Evolutionary conservation across 2,888 invertebrate species (phyloP), one percentile per base, ranked within the genome.

Genomic region (Plagodis pulveraria): DNA sequence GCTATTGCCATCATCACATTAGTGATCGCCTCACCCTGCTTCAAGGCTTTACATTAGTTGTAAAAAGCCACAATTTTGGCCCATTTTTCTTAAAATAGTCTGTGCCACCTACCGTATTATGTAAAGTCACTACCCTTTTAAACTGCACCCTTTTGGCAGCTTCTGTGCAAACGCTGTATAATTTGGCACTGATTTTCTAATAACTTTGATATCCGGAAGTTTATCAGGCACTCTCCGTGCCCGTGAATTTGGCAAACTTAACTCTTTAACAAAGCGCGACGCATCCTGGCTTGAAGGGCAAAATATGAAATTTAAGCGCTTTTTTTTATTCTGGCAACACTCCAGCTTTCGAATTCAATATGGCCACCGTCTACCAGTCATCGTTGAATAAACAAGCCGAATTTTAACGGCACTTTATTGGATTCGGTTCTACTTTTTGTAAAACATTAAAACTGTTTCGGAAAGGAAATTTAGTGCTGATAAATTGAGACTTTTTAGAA

Each of bases 341-440:
- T 59, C 58, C 58, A 59, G 47, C 54, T 45, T 11, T 55, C 47
- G 33, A 40, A 55, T 53, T 55, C 55, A 51, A 59, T 59, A 59
- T 50, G 38, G 47, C 33, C 38, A 43, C 50, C 34, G 47, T 59
- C 47, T 59, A 52, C 58, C 43, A 58, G 45, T 52, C 47, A 57
- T 43, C 53, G 54, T 50, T 47, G 58, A 42, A 59, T 59, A 54
- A 59, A 54, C 54, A 54, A 54, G 35, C 34, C 52, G 40, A 52
- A 35, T 49, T 49, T 58, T 40, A 58, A 52, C 43, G 38, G 43
- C 51, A 48, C 38, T 56, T 51, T 47, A 48, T 50, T 50, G 50
- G 41, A 42, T 50, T 43, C 12, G 36, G 43, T 42, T 34, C 41
- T 42, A 32, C 34, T 35, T 41, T 50, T 50, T 43, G 45, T 34